Conservation (phyloP, 2,888 invertebrate species). For the Sarcophaga variegata region DNA sequence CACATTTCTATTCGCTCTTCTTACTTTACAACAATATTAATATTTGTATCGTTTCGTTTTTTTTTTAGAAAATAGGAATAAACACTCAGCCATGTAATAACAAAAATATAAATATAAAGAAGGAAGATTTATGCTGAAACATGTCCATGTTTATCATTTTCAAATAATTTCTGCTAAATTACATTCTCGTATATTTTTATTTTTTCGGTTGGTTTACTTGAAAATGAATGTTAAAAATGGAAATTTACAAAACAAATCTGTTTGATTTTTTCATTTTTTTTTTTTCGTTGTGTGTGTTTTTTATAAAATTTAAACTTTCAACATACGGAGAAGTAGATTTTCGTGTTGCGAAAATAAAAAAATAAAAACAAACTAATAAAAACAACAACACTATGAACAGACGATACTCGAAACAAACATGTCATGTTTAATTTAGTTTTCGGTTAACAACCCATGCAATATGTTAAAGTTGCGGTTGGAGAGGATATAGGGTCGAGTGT, state of each 20-base stretch:
- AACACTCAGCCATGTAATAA: neutral
- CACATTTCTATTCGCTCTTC: neutral
- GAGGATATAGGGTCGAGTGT: too few species aligned
- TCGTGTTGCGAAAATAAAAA: conserved; percentile 37
- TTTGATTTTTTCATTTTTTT: conserved; percentile 21
- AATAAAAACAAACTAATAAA: neutral
- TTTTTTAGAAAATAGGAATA: neutral
- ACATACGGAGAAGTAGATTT: conserved; percentile 38
- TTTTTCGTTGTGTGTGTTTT: neutral
- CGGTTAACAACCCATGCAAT: conserved; percentile 51
- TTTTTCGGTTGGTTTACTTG: conserved; percentile 7
- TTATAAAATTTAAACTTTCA: neutral
- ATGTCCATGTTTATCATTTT: conserved; percentile 60
- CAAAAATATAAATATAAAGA: neutral
- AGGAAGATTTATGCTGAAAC: conserved; percentile 63
- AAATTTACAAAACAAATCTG: conserved; percentile 24
- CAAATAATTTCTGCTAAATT: conserved; percentile 58
- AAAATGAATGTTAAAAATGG: neutral
- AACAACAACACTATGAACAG: neutral
- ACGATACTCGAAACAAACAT: neutral
- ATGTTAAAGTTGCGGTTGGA: neutral
- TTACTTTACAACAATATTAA: conserved; percentile 18
- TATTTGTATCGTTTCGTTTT: neutral
- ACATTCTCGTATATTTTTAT: conserved; percentile 28
- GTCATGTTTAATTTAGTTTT: conserved; percentile 52